Percentiles rank a stretch among this genome's conserved stretches.
phyloP scores from a whole-genome alignment of 2,113 vertebrate genomes.

The Mormoops blainvillei region DNA sequence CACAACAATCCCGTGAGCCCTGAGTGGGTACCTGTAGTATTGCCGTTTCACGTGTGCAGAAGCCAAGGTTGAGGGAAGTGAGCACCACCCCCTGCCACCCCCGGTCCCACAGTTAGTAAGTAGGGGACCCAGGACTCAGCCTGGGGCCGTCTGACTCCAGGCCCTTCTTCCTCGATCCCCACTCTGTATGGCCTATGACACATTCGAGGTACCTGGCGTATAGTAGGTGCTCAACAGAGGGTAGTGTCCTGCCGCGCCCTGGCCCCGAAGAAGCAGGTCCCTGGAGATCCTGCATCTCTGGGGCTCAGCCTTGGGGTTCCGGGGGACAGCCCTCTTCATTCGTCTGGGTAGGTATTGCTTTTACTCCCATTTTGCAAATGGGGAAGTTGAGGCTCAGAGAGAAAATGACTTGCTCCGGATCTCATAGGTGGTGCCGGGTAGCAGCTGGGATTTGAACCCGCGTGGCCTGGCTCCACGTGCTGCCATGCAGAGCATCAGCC shows the following conservation, averaged over 20 bases:
- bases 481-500: fast-evolving
- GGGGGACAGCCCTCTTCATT: neutral
- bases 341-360: neutral
- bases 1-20: neutral
- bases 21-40: neutral
- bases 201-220: fast-evolving
- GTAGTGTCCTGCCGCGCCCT: neutral
- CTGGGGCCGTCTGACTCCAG: fast-evolving
- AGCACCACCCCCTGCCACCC: neutral
- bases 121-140: neutral
- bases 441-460: neutral
- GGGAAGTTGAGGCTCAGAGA: neutral
- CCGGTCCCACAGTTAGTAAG: neutral
- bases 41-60: neutral
- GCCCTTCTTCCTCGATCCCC: neutral
- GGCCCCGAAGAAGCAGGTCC: neutral
- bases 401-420: neutral
- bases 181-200: fast-evolving
- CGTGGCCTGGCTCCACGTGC: neutral
- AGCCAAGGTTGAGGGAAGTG: neutral
- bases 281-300: neutral
- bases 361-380: neutral
- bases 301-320: neutral
- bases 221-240: neutral
- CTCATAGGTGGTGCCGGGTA: neutral